A percentile compares a stretch with the other conserved stretches of the same genome.
Conservation (phyloP, 2,113 vertebrate genomes). For the Pygoscelis antarcticus region DNA sequence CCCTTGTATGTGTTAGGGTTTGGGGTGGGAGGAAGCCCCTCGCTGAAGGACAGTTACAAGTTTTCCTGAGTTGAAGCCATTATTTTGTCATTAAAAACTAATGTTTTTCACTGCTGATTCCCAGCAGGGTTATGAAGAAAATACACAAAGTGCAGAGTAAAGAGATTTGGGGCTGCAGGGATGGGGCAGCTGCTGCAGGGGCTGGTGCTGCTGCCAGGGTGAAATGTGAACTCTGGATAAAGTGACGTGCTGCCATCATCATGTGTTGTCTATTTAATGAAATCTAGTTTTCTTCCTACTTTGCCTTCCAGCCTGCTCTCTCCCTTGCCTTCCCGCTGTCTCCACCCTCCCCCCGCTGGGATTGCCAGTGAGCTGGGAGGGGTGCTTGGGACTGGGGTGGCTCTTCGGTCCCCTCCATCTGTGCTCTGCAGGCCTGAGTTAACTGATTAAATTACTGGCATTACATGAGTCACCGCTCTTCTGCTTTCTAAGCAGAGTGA, state of each 20-base stretch:
- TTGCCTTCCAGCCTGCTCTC: not conserved
- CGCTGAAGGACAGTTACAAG: not conserved
- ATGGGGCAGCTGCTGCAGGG: not conserved
- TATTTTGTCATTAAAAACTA: not conserved
- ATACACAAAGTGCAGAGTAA: not conserved
- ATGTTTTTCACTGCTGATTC: not conserved
- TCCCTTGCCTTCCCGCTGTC: no score
- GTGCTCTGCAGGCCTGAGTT: slow-evolving; percentile 14
- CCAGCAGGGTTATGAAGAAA: not conserved
- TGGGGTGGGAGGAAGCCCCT: no score
- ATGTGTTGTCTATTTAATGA: not conserved
- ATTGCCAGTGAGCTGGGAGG: not conserved
- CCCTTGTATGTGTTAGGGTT: not conserved
- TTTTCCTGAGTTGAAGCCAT: not conserved
- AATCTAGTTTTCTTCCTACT: not conserved
- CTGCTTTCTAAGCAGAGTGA: slow-evolving; percentile 55
- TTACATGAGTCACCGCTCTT: slow-evolving; percentile 47
- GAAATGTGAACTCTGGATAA: not conserved
- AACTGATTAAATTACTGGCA: slow-evolving; percentile 20
- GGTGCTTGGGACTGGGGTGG: not conserved
- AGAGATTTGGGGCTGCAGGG: not conserved
- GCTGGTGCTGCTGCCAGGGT: accelerated
- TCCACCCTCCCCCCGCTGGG: not conserved
- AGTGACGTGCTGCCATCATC: accelerated
- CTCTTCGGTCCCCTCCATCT: not conserved